Conservation (phyloP, 2,797 vertebrate genomes). For the Coccyzus lansbergi region DNA sequence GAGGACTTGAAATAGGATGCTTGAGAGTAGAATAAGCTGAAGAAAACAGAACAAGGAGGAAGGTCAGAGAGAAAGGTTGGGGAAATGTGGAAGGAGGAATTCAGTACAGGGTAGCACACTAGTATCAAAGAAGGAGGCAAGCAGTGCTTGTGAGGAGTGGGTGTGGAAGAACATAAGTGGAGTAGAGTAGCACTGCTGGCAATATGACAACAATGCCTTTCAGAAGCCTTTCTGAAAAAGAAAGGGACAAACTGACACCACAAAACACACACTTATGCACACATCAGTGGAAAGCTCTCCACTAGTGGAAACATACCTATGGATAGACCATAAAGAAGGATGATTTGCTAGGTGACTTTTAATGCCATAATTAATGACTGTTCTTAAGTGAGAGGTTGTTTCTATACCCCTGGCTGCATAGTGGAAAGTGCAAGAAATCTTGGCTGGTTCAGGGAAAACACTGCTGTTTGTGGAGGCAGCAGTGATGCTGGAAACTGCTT, state of each 20-base stretch:
- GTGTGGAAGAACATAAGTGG: too few relatives aligned
- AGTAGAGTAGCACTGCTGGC: background rate
- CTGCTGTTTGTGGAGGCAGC: too few relatives aligned
- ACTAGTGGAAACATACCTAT: background rate
- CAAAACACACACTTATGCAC: background rate
- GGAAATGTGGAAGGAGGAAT: background rate
- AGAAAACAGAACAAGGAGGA: background rate
- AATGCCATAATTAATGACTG: background rate
- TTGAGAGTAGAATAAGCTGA: background rate
- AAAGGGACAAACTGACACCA: fast-evolving
- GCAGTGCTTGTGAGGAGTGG: background rate
- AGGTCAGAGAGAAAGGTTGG: background rate
- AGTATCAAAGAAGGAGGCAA: background rate
- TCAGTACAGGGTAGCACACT: background rate
- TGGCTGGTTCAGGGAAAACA: too few relatives aligned
- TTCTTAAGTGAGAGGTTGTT: background rate
- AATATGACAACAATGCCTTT: background rate
- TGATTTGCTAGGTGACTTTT: background rate
- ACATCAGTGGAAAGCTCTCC: background rate
- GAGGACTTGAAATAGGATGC: background rate
- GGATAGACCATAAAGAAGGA: background rate
- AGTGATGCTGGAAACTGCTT: too few relatives aligned
- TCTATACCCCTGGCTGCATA: too few relatives aligned
- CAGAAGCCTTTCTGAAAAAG: background rate
- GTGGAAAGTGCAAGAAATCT: too few relatives aligned